These are phyloP conservation scores for Sarotherodon lohbergeri DNA, from an alignment of 2,113 vertebrate genomes.

Conservation along the genomic window DNA sequence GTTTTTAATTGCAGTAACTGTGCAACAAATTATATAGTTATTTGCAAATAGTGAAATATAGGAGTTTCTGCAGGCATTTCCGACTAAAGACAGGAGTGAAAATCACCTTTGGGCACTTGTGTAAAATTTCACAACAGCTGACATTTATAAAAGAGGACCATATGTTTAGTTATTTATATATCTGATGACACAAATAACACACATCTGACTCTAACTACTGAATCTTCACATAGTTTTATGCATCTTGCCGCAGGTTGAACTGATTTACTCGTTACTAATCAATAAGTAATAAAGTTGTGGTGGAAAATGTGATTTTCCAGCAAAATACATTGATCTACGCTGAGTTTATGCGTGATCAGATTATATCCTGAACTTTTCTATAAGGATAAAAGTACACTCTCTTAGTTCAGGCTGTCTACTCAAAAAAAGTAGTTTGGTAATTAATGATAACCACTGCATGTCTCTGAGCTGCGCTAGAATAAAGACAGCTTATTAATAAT, in stretches of 20 bases:
- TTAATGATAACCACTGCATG: conserved; percentile 52
- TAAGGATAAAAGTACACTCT: neutral
- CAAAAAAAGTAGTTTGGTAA: conserved; percentile 42
- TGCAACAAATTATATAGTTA: neutral
- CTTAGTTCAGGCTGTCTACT: neutral
- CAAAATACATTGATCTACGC: neutral
- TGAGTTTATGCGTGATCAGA: neutral
- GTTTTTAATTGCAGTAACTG: neutral
- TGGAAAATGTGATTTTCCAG: neutral
- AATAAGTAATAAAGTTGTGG: neutral
- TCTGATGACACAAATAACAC: neutral
- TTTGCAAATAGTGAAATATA: neutral
- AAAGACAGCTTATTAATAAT: conserved; percentile 64
- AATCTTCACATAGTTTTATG: neutral
- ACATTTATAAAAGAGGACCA: neutral
- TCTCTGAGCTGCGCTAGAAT: conserved; percentile 29
- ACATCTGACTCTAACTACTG: neutral
- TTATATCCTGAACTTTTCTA: conserved; percentile 17
- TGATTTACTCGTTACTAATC: neutral
- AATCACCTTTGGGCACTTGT: neutral
- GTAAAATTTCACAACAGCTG: neutral
- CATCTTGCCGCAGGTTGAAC: neutral
- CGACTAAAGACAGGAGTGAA: neutral
- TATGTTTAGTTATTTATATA: neutral
- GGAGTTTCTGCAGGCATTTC: neutral